Evolutionary conservation across 2,113 vertebrate species (phyloP).

Genomic region (Microtus pennsylvanicus): DNA sequence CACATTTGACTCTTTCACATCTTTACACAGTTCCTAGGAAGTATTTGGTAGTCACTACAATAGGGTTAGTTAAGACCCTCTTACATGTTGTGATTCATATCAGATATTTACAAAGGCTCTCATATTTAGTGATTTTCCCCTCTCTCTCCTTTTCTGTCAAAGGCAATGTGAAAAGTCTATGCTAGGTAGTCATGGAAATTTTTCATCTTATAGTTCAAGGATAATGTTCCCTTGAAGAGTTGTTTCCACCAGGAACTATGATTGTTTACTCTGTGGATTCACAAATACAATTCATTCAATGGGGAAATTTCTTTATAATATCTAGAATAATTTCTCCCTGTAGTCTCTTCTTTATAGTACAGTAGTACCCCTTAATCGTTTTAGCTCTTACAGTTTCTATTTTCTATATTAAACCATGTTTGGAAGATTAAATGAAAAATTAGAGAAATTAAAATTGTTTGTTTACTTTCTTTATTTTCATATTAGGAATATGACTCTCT

Average conservation of each 20-base stretch:
- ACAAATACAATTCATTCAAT: neutral
- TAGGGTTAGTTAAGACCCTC: neutral
- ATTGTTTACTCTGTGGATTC: neutral
- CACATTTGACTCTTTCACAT: neutral
- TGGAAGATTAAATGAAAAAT: neutral
- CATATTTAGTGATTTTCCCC: neutral
- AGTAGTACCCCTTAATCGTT: rapidly evolving
- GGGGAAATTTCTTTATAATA: neutral
- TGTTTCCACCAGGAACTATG: neutral
- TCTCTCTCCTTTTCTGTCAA: neutral
- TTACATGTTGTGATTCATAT: neutral
- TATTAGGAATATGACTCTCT: neutral
- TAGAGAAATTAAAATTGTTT: neutral
- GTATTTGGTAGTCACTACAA: neutral
- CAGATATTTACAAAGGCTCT: neutral
- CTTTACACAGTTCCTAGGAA: neutral
- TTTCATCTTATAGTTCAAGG: neutral
- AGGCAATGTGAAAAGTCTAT: neutral
- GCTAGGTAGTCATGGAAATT: too few relatives aligned
- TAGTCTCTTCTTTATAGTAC: neutral
- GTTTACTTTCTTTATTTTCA: neutral
- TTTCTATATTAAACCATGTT: neutral
- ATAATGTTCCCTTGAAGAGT: neutral
- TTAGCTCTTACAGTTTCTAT: neutral
- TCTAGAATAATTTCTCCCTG: neutral